Conservation (phyloP, 1,140 invertebrate species). For the Agrypnia vestita region DNA sequence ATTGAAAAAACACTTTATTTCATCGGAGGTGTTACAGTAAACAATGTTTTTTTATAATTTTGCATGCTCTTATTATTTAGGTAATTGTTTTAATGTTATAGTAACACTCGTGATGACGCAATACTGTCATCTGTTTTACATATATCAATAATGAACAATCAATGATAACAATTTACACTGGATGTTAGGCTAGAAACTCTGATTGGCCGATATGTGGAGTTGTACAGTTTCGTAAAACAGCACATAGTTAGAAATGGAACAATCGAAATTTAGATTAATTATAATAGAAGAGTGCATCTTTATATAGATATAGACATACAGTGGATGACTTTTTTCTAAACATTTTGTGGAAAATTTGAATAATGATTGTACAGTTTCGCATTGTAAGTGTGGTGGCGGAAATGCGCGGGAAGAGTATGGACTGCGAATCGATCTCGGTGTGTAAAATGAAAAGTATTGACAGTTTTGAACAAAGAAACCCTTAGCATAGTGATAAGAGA, state of each 20-base stretch:
- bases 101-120: constrained; percentile 14
- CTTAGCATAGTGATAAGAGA: constrained; percentile 13
- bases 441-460: constrained; percentile 4
- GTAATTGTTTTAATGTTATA: constrained; percentile 48
- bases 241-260: neutral
- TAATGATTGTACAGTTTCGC: neutral
- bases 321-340: constrained; percentile 12
- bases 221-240: neutral
- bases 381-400: constrained; percentile 15
- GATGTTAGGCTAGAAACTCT: constrained; percentile 57
- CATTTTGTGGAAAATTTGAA: neutral
- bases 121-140: constrained; percentile 37
- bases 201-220: constrained; percentile 50
- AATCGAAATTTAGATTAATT: neutral
- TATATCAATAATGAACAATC: constrained; percentile 59
- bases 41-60: constrained; percentile 24
- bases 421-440: constrained; percentile 43
- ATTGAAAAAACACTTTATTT: constrained; percentile 24
- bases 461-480: constrained; percentile 8
- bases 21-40: neutral
- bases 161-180: constrained; percentile 60
- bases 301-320: neutral
- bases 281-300: constrained; percentile 9
- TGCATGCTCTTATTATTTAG: constrained; percentile 58
- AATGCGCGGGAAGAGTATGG: constrained; percentile 32